Evolutionary conservation across 2,888 invertebrate genomes (phyloP), one percentile per base, ranked within the genome.

Genomic region (Adelphocoris suturalis): DNA sequence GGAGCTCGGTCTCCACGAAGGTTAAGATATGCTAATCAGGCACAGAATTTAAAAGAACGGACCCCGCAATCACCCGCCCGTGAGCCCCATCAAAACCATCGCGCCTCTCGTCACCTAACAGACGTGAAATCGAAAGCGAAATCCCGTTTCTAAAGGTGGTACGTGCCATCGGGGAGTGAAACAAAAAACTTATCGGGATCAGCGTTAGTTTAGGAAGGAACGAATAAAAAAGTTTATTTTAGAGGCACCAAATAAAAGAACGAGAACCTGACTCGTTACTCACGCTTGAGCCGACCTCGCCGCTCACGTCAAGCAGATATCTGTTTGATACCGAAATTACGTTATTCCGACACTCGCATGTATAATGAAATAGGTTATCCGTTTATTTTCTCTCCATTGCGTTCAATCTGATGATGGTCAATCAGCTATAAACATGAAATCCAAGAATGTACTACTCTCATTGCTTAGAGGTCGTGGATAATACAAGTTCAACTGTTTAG

Each of bases 101-200:
- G 61, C n/a, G 61, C 61, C 19, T 19, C 61, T 61, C 61, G 68
- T 68, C 68, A 68, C n/a, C 27, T 7, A 19, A 23, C 4, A 19
- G 27, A 68, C 68, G 68, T 68, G 68, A 68, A 68, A 68, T 68
- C 11, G 68, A 68, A 68, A 68, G 68, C 68, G 68, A 68, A 68
- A 68, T 9, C 68, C 68, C 68, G 68, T 68, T 68, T 68, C 57
- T 68, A 68, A 68, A 68, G 68, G 68, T 68, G 68, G 68, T 68
- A 68, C 68, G 68, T 68, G 68, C 68, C 68, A 68, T 68, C 23
- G 68, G 27, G 68, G 11, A 68, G 23, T 23, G 9, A 23, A 68
- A 23, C 23, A 23, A 68, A 68, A 68, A 68, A 23, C 68, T 68
- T 68, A 68, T 68, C 68, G 68, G 0, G 68, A 68, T 57, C 57